Evolutionary conservation across 2,888 invertebrate genomes (phyloP).

Genomic region (Argynnis bischoffii): DNA sequence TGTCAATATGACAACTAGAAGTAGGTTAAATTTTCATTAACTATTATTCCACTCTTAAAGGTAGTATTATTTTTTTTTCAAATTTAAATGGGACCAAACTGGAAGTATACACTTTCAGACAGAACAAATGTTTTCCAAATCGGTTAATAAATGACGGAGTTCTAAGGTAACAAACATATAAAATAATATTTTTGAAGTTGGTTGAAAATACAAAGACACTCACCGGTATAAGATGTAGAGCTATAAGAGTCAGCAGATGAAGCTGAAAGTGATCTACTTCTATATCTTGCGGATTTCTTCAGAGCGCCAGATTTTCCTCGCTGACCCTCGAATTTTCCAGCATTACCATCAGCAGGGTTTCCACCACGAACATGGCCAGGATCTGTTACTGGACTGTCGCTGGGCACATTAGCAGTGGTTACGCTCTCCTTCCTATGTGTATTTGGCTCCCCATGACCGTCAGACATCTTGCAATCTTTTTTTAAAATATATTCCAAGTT

Average conservation of each 20-base stretch:
- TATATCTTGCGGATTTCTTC: slow-evolving; percentile 93
- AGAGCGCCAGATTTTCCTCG: slow-evolving; percentile 86
- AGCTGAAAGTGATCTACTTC: slow-evolving; percentile 95
- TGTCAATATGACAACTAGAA: no score
- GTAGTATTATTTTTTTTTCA: no score
- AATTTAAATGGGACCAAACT: no score
- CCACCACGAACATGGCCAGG: slow-evolving; percentile 84
- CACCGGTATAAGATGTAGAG: slow-evolving; percentile 87
- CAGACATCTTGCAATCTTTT: slow-evolving; percentile 58
- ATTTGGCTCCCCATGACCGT: slow-evolving; percentile 67
- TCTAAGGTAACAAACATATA: no score
- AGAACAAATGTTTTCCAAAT: no score
- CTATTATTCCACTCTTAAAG: no score
- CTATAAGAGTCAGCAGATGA: slow-evolving; percentile 98
- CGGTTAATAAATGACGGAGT: no score
- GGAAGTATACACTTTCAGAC: no score
- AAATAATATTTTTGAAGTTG: no score
- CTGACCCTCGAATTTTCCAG: slow-evolving; percentile 72
- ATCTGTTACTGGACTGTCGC: slow-evolving; percentile 89
- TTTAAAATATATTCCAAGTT: slow-evolving; percentile 19
- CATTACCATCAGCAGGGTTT: slow-evolving; percentile 58
- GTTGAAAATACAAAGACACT: slow-evolving; percentile 44
- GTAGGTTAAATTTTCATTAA: no score
- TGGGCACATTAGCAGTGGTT: slow-evolving; percentile 78
- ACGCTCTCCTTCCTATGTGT: slow-evolving; percentile 69